Base-by-base conservation (phyloP, 2,888 invertebrate species). In the Dynastes hyllus region DNA sequence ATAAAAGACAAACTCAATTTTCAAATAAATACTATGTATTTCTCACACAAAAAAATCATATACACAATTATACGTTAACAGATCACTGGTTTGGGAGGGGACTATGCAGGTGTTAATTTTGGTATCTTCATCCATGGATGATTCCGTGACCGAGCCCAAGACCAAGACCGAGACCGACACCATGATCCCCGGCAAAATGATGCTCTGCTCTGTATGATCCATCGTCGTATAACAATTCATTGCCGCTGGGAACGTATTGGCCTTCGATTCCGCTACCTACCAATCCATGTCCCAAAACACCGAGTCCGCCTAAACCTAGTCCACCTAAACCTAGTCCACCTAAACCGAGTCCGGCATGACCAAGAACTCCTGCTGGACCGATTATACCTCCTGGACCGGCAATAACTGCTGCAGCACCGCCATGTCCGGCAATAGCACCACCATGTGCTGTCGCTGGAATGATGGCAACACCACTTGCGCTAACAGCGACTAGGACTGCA, bases 141-240 rank as follows among this genome's bases (percentile, higher is more conserved):
- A 66, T 32, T 29, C 63, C 63, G 13, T 29, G 67, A 8, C 67
- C 67, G 16, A 22, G 50, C 50, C 61, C 78, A 45, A 63, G 58
- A 75, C 75, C 75, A 32, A 69, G 69, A 29, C 69, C 69, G 2
- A 69, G 27, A 27, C 69, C 69, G n/a, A 29, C 29, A 50, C 61
- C 78, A 45, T 32, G 58, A 66, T 66, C 77, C 1, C 78, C 70
- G 45, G 58, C 71, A 37, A 29, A 55, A 53, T 66, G 73, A 78
- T 78, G 80, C 63, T 84, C 85, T 51, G 83, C 83, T 71, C 84
- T 85, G 82, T 86, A 86, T 50, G 85, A 84, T 6, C 87, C 87
- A 80, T 86, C 85, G 79, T 87, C 85, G 80, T 85, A 85, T 32
- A 85, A 81, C 67, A 82, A 81, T 79, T 86, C 86, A 32, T 82